Percentiles rank a stretch among this genome's conserved stretches.
phyloP scores from a whole-genome alignment of 2,888 invertebrate species.

The Carabus problematicus region DNA sequence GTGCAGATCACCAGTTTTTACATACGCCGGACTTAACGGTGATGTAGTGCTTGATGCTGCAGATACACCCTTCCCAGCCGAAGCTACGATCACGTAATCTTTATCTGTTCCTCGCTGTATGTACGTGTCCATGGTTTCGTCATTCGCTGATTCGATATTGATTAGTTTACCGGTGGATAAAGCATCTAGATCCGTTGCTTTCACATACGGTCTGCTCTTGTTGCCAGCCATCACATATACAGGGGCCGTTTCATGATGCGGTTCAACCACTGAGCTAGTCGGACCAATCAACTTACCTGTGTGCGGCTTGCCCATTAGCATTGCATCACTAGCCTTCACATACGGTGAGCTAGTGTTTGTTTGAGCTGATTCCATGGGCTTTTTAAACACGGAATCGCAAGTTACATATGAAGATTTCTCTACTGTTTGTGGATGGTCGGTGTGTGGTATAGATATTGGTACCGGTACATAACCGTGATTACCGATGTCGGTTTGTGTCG shows the following conservation, averaged over 20 bases:
- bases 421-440: slow-evolving; percentile 7
- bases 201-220: slow-evolving; percentile 16
- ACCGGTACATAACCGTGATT: slow-evolving; percentile 43
- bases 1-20: slow-evolving; percentile 11
- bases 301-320: slow-evolving; percentile 38
- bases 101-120: slow-evolving; percentile 19
- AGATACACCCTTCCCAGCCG: background rate
- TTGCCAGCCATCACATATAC: slow-evolving; percentile 32
- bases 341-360: slow-evolving; percentile 46
- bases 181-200: slow-evolving; percentile 4
- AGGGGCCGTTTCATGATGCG: background rate
- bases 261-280: background rate
- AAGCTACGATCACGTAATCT: background rate
- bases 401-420: slow-evolving; percentile 45
- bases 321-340: slow-evolving; percentile 49
- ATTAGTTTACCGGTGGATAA: slow-evolving; percentile 27
- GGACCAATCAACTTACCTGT: too few relatives aligned
- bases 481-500: slow-evolving; percentile 41
- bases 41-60: background rate
- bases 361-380: slow-evolving; percentile 2
- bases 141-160: slow-evolving; percentile 28
- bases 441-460: slow-evolving; percentile 22
- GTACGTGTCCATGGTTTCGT: slow-evolving; percentile 8
- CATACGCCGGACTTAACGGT: background rate
- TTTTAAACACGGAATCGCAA: slow-evolving; percentile 45